These are phyloP conservation scores for Halcyon leucocephala DNA, from an alignment of 2,797 vertebrate species.

Conservation along the genomic window DNA sequence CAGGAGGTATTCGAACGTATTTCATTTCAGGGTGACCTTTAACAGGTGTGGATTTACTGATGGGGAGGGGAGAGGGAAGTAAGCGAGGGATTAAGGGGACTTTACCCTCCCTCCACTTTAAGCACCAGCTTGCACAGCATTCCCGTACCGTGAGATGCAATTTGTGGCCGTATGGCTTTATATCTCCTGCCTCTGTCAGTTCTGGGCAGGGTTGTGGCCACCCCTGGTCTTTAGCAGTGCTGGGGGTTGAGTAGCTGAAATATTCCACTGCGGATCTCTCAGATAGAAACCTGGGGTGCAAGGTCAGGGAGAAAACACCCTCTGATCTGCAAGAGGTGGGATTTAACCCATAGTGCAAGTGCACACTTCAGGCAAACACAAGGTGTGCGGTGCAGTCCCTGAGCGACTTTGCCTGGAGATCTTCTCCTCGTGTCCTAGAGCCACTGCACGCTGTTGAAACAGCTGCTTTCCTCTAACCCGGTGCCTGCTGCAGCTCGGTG, in stretches of 20 bases:
- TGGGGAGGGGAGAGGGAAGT: conserved; percentile 50
- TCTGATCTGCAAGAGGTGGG: not conserved
- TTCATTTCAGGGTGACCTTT: conserved; percentile 74
- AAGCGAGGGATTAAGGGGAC: conserved; percentile 62
- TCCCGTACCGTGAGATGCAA: conserved; percentile 1
- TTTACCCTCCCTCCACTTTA: conserved; percentile 62
- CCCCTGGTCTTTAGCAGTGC: not conserved
- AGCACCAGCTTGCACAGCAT: conserved; percentile 62
- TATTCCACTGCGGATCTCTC: not conserved
- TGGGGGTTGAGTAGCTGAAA: not conserved
- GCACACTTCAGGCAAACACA: not conserved
- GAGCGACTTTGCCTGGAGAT: conserved; percentile 44
- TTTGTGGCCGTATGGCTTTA: not conserved
- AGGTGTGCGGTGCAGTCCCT: not conserved
- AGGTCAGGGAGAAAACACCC: not conserved
- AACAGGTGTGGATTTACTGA: conserved; percentile 72
- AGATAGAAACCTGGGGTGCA: not conserved
- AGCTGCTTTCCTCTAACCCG: conserved; percentile 51
- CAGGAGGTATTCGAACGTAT: conserved; percentile 18
- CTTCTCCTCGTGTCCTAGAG: not conserved
- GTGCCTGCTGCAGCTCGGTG: conserved; percentile 21
- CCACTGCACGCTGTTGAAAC: conserved; percentile 6
- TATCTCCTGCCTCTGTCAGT: not conserved
- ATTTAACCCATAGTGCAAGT: not conserved
- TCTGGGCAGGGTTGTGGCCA: not conserved